Evolutionary conservation across 2,888 invertebrate genomes (phyloP), one percentile per base, ranked within the genome.

Genomic region (Hydrotaea diabolus): DNA sequence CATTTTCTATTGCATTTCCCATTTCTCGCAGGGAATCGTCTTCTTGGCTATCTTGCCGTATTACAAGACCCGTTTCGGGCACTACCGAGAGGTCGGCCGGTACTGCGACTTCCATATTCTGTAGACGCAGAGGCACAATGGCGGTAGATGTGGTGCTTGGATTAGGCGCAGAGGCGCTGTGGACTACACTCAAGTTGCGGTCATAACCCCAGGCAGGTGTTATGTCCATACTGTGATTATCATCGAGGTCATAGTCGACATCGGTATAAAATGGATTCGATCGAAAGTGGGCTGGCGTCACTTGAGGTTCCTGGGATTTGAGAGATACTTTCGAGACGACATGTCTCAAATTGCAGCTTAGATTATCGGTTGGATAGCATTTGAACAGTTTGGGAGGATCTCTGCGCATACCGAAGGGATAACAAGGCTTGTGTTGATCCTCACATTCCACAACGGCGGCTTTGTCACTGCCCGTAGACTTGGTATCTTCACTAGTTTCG

Each of bases 321-420:
- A 95, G 92, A 31, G 94, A 93, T 75, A 96, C 94, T 88, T 93
- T 93, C 66, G 93, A 93, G 77, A 97, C 94, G 46, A 95, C 93
- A 31, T 95, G 95, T 88, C 96, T 94, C 80, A 96, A 93, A 93
- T 97, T 97, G 89, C 95, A 95, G 86, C 95, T 95, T 74, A 97
- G 93, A 90, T 95, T 95, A 89, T 96, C 95, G 53, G 95, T 95
- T 43, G 95, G 94, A 93, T 95, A 97, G 93, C 96, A 97, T 87
- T 94, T 94, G 17, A 93, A 88, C 1, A 93, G 87, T 83, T 92
- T 92, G 0, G 92, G 92, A 23, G 91, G 90, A 82, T 92, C 92
- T 53, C 91, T 88, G 1, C 90, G 87, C 71, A 87, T 86, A 11
- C 90, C 87, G 66, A 90, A 89, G 17, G 89, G 88, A 82, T 89